Conservation (phyloP, 2,797 vertebrate genomes). For the Pangasius krempfi region DNA sequence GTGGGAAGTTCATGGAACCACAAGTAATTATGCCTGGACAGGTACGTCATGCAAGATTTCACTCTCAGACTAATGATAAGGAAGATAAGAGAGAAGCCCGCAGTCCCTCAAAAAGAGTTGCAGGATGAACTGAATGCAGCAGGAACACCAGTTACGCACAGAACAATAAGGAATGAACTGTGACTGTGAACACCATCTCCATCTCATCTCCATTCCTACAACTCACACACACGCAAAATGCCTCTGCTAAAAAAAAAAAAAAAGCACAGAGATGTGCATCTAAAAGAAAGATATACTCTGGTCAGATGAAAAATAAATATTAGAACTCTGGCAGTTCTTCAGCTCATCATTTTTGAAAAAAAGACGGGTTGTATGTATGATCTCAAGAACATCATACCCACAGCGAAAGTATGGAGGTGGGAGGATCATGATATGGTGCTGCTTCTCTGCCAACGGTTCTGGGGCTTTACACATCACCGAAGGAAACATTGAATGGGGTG, state of each 20-base stretch:
- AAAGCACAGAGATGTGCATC: neutral
- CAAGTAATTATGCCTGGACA: neutral
- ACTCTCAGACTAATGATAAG: neutral
- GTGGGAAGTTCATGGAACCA: neutral
- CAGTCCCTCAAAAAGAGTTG: neutral
- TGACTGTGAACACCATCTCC: too few relatives aligned
- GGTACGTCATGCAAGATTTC: neutral
- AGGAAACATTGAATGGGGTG: neutral
- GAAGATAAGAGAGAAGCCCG: neutral
- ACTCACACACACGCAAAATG: neutral
- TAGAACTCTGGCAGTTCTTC: neutral
- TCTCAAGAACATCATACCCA: neutral
- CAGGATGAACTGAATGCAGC: neutral
- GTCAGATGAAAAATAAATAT: neutral
- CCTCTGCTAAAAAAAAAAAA: neutral
- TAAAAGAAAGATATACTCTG: neutral
- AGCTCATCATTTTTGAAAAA: neutral
- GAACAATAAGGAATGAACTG: neutral
- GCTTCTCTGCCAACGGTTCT: neutral
- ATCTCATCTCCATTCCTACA: neutral
- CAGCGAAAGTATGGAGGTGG: neutral
- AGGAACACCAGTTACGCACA: neutral
- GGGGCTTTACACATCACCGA: neutral
- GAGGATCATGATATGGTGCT: neutral
- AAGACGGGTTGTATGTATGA: neutral